Evolutionary conservation across 2,888 invertebrate genomes (phyloP), one percentile per base, ranked within the genome.

Genomic region (Spisula solida): DNA sequence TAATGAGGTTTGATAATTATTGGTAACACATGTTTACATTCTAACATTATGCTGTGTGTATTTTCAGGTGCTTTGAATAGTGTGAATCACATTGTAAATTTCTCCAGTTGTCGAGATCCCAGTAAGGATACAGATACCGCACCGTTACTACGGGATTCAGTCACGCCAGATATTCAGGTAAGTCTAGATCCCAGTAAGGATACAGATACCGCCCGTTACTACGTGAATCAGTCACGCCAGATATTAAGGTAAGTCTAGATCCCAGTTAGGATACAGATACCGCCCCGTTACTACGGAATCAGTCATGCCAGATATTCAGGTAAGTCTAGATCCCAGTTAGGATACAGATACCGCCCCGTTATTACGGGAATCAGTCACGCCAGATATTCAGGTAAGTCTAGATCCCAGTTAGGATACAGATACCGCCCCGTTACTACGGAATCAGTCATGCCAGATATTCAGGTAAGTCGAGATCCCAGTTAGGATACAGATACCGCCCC

Each of bases 121-220:
- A 95, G 93, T 81, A 94, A 91, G 56, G 94, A 94, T 70, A 94
- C 95, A 60, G 96, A 96, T 90, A 94, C 94, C 70, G 95, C 96
- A 12, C 96, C 96, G 5, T 92, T 96, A 12, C 91, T 96, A 29
- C 94, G 94, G 51, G 95, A 95, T 29, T 94, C 94, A 81, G 93
- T 92, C 82, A 95, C 95, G 83, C 94, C 95, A 25, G 95, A 95
- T 85, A 89, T 94, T 29, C 92, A 92, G 91, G 93, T 92, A 90
- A 47, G n/a, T n/a, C n/a, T n/a, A n/a, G 31, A 51, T 55, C 48
- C 51, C 48, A 34, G 80, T 48, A 94, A 91, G 55, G 94, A 94
- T 70, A 94, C 95, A 56, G 96, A 96, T 90, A 94, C 94, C 75
- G 95, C 96, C 14, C 96, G 96, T 92, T 96, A 12, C 91, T 96